Percentiles rank a stretch among this genome's conserved stretches.
Conservation (phyloP, 2,888 invertebrate species). For the Megaustenia siamemsis region DNA sequence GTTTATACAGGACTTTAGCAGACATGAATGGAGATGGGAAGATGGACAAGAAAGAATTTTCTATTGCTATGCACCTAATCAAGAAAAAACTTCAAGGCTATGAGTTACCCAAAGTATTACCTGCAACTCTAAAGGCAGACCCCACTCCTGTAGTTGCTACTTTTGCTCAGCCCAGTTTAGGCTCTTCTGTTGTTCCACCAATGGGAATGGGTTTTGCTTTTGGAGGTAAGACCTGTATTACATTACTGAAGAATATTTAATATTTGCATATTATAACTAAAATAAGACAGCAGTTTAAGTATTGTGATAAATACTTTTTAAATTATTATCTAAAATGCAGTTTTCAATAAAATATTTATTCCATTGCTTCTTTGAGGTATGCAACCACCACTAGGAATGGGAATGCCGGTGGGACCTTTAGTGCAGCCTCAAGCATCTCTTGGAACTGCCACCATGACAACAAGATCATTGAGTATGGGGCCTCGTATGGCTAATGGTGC, state of each 20-base stretch:
- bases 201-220: constrained; percentile 54
- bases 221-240: constrained; percentile 24
- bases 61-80: constrained; percentile 80
- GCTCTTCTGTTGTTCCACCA: constrained; percentile 46
- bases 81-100: constrained; percentile 91
- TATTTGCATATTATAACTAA: neutral
- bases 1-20: constrained; percentile 75
- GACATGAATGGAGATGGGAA: constrained; percentile 80
- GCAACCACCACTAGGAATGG: constrained; percentile 46
- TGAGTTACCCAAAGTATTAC: constrained; percentile 92
- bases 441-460: constrained; percentile 65
- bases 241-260: neutral
- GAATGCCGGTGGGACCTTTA: constrained; percentile 62
- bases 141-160: constrained; percentile 72
- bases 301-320: no score
- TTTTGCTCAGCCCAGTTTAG: constrained; percentile 65
- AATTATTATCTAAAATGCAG: no score
- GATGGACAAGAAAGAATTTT: constrained; percentile 80
- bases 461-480: constrained; percentile 66
- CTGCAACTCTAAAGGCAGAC: constrained; percentile 83
- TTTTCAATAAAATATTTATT: no score
- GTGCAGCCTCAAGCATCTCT: constrained; percentile 63
- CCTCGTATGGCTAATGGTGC: constrained; percentile 73
- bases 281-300: neutral
- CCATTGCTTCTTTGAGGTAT: constrained; percentile 30